A percentile compares a stretch with the other conserved stretches of the same genome.
These are phyloP conservation scores for Polyommatus iphigenia DNA, from an alignment of 2,888 invertebrate species.

Conservation along the genomic window DNA sequence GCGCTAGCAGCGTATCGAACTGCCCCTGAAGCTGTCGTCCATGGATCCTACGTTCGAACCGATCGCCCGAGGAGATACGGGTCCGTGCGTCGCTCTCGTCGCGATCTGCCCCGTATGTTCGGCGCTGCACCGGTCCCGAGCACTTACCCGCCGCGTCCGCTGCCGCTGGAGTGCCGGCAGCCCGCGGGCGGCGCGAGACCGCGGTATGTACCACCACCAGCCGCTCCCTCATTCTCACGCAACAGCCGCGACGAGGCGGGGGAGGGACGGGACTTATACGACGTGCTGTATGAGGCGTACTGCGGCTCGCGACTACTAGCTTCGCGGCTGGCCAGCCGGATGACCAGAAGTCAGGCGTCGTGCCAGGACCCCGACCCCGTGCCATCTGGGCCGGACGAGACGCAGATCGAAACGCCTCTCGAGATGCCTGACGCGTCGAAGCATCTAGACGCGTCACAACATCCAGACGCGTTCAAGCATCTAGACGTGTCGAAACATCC, in stretches of 20 bases:
- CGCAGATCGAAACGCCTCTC: slow-evolving; percentile 39
- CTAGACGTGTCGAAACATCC: neutral
- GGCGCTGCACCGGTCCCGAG: slow-evolving; percentile 39
- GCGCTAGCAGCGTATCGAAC: slow-evolving; percentile 35
- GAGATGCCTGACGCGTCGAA: neutral
- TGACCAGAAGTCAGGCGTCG: slow-evolving; percentile 36
- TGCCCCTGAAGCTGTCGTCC: slow-evolving; percentile 31
- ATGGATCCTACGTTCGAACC: slow-evolving; percentile 35
- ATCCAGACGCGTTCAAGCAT: slow-evolving; percentile 37
- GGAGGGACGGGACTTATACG: slow-evolving; percentile 32
- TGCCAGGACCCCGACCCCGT: slow-evolving; percentile 39
- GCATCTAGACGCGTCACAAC: neutral
- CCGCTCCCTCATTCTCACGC: neutral
- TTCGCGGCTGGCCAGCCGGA: slow-evolving; percentile 36
- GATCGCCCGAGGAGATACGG: slow-evolving; percentile 41
- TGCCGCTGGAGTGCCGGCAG: slow-evolving; percentile 46
- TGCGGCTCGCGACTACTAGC: slow-evolving; percentile 41
- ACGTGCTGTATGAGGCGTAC: slow-evolving; percentile 41
- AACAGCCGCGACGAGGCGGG: slow-evolving; percentile 31
- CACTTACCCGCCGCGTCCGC: slow-evolving; percentile 43
- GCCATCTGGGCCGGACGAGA: slow-evolving; percentile 24
- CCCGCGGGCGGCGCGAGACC: slow-evolving; percentile 44
- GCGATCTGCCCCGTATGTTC: slow-evolving; percentile 44
- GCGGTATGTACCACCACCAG: slow-evolving; percentile 40
- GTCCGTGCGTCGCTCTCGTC: slow-evolving; percentile 41